These are phyloP conservation scores for Malurus cyaneus DNA, from an alignment of 2,113 vertebrate species.

Conservation along the genomic window DNA sequence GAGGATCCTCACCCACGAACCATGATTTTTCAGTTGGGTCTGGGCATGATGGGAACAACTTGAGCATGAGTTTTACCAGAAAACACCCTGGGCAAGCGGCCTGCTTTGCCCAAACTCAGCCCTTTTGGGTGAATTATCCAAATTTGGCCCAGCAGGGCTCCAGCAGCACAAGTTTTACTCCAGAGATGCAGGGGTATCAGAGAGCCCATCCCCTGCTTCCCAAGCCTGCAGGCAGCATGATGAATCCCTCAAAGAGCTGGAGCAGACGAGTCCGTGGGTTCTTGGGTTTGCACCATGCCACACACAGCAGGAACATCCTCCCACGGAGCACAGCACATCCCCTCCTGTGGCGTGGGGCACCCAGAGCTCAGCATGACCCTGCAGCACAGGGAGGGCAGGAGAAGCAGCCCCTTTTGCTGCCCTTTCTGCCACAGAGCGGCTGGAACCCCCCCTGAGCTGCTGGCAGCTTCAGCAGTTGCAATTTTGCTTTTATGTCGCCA, in stretches of 20 bases:
- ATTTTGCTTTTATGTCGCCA: not conserved
- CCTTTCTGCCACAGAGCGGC: not conserved
- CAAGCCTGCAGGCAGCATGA: not conserved
- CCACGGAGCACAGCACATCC: not conserved
- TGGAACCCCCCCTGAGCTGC: not conserved
- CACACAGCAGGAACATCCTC: not conserved
- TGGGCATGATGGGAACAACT: rapidly evolving
- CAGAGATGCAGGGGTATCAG: not conserved
- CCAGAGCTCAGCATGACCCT: rapidly evolving
- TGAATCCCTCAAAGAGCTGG: not conserved
- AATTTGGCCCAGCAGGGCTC: rapidly evolving
- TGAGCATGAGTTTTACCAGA: rapidly evolving
- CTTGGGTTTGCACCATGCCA: not conserved
- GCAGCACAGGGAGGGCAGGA: not conserved
- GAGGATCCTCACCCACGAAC: rapidly evolving
- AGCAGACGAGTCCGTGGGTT: not conserved
- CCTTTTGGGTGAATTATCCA: not conserved
- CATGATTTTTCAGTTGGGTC: rapidly evolving
- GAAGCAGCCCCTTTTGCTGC: not conserved
- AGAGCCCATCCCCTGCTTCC: not conserved
- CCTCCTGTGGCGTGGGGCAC: rapidly evolving
- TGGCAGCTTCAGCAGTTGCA: not conserved
- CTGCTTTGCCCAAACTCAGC: not conserved
- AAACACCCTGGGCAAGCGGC: rapidly evolving
- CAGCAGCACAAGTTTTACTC: not conserved